Conservation (phyloP, 2,113 vertebrate species). For the Onychostoma macrolepis region DNA sequence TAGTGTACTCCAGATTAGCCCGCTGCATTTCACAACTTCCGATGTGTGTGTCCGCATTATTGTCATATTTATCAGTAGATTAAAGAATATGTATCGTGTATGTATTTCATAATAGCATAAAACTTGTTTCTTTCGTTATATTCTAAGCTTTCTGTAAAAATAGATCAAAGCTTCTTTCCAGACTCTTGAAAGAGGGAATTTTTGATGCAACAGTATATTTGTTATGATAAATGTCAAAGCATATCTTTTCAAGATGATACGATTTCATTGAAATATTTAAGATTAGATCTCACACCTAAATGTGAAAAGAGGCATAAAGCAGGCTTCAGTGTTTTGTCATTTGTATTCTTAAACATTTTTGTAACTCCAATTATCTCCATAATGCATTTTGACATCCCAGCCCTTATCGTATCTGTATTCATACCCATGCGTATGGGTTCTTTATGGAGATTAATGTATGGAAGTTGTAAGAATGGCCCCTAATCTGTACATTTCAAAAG, state of each 20-base stretch:
- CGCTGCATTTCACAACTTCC: not conserved
- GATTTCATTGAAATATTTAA: not conserved
- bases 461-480: constrained; percentile 21
- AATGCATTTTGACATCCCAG: constrained; percentile 42
- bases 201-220: not conserved
- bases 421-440: constrained; percentile 11
- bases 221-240: not conserved
- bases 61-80: not conserved
- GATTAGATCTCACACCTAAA: not conserved
- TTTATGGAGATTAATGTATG: constrained; percentile 34
- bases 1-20: constrained; percentile 3
- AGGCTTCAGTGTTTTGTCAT: not conserved
- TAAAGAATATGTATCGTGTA: not conserved
- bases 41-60: not conserved
- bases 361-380: constrained; percentile 9
- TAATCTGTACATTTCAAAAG: constrained; percentile 50
- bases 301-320: not conserved
- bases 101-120: not conserved
- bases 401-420: constrained; percentile 31
- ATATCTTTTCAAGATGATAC: not conserved
- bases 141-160: not conserved
- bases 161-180: not conserved
- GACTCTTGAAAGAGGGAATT: not conserved
- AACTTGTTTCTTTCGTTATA: not conserved
- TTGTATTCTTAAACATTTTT: constrained; percentile 7